Base-by-base conservation (phyloP, 2,888 invertebrate species). In the Drosophila picticornis region DNA sequence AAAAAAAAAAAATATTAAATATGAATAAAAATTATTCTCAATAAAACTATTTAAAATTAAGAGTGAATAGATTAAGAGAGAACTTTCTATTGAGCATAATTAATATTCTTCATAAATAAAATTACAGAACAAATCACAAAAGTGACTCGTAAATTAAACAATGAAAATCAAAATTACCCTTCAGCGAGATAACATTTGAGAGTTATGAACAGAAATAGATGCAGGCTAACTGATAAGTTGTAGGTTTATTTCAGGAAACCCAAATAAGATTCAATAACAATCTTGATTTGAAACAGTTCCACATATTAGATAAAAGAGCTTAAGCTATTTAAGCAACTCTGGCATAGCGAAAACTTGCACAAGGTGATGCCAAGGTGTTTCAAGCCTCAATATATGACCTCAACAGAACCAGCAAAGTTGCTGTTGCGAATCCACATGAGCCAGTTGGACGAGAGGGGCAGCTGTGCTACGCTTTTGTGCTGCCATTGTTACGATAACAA, bases 401-500 rank as follows among this genome's bases (percentile, higher is more conserved):
- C 63, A 71, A 50, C 52, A 32, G 34, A 51, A 51, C 29, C 34
- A 51, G 59, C 72, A 51, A 62, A 58, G 46, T 55, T 64, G 70
- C 71, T 64, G 50, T 66, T 64, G 80, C 75, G 62, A 58, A 65
- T 68, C 69, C 61, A 16, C 13, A 43, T 9, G 40, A n/a, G 22
- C 7, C 25, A 19, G 46, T 16, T 32, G 36, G 27, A 43, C 2
- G 5, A 27, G 60, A 50, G 61, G 67, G 73, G 87, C 90, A 87
- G 90, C 82, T 85, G 90, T 80, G 79, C 72, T 81, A 83, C 74
- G 81, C 69, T 67, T 57, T 64, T 57, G 66, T 68, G 68, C 84
- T 72, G 82, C 90, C 73, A 85, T 86, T 90, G 88, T 90, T 85
- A 73, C 86, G 81, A 88, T 85, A 86, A 86, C 90, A 85, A 85